Evolutionary conservation across 1,140 invertebrate species (phyloP).

Genomic region (Spodoptera litura): DNA sequence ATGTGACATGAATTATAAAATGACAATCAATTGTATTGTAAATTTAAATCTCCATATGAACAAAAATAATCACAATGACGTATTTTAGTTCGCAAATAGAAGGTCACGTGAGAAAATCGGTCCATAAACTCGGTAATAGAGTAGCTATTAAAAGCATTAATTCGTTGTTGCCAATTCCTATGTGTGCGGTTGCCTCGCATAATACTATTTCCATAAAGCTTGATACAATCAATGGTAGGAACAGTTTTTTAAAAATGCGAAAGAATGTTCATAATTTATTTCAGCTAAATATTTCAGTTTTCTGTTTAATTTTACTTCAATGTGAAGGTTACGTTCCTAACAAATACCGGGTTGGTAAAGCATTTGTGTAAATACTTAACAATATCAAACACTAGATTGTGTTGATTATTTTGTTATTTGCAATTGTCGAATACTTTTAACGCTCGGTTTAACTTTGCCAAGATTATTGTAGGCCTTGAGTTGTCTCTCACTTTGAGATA

Average conservation of each 20-base stretch:
- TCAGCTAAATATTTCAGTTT: not conserved
- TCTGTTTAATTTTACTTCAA: conserved; percentile 32
- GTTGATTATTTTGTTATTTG: conserved; percentile 41
- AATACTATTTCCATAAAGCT: conserved; percentile 9
- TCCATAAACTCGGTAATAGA: not conserved
- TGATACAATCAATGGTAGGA: not conserved
- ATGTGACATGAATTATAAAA: not conserved
- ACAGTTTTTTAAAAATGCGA: not conserved
- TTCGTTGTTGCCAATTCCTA: conserved; percentile 20
- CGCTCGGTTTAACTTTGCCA: conserved; percentile 35
- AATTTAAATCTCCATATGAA: not conserved
- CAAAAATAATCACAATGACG: not conserved
- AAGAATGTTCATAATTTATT: no score
- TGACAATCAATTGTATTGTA: not conserved
- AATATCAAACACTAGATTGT: conserved; percentile 9
- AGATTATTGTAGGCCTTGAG: conserved; percentile 57
- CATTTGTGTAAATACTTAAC: conserved; percentile 40
- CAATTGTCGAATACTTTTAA: conserved; percentile 6
- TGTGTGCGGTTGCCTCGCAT: conserved; percentile 14
- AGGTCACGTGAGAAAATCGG: not conserved
- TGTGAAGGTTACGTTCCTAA: conserved; percentile 28
- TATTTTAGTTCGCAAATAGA: not conserved
- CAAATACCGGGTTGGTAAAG: not conserved
- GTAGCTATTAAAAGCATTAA: conserved; percentile 5
- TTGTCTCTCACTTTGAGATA: conserved; percentile 56